phyloP scores from a whole-genome alignment of 2,113 vertebrate species.

The Ifrita kowaldi region DNA sequence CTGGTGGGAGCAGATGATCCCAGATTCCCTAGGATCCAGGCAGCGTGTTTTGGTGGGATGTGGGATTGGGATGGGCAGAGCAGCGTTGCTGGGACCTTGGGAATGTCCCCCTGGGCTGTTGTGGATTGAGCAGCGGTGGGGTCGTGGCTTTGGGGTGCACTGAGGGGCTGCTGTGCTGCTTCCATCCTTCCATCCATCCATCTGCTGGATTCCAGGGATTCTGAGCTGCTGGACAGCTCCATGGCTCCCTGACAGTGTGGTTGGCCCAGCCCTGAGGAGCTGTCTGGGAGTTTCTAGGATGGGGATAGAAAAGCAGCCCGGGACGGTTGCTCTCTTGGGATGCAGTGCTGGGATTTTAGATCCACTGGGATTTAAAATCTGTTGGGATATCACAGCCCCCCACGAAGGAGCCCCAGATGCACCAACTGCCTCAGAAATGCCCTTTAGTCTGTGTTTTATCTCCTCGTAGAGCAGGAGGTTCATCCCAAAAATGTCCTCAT shows the following conservation, averaged over 20 bases:
- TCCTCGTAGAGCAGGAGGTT: background rate
- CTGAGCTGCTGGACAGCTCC: background rate
- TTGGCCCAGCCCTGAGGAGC: rapidly evolving
- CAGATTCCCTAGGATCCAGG: rapidly evolving
- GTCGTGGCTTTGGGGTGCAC: background rate
- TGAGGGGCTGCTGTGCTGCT: background rate
- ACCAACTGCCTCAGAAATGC: background rate
- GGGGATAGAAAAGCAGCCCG: rapidly evolving
- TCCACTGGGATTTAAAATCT: background rate
- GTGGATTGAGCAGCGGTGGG: rapidly evolving
- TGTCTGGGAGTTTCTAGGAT: background rate
- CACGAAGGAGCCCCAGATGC: background rate
- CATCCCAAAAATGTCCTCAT: no score
- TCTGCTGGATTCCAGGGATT: background rate
- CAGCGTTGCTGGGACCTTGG: background rate
- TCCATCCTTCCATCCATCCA: background rate
- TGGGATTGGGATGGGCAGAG: background rate
- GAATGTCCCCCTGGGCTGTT: background rate
- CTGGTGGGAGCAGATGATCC: background rate
- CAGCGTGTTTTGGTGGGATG: rapidly evolving
- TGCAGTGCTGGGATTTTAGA: background rate
- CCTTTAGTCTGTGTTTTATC: background rate
- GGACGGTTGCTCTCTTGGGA: background rate
- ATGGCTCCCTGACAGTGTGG: background rate
- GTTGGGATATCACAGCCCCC: background rate